Evolutionary conservation across 2,888 invertebrate genomes (phyloP).

Genomic region (Creontiades dilutus): DNA sequence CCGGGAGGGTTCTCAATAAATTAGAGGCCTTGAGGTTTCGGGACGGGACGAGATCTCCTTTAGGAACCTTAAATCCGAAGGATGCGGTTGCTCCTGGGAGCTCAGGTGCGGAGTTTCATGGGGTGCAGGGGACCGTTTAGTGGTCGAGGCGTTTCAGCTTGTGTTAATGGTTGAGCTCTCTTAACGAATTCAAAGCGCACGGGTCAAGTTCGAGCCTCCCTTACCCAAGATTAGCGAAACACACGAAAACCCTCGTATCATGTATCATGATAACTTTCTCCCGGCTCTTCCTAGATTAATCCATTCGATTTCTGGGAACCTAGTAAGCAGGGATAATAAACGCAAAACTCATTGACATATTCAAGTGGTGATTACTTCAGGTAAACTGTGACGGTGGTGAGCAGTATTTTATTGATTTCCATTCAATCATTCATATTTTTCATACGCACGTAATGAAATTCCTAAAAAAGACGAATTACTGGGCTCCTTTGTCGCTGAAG

Average conservation of each 20-base stretch:
- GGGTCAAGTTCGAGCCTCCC: conserved; percentile 48
- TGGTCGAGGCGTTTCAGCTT: conserved; percentile 29
- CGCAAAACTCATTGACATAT: too few relatives aligned
- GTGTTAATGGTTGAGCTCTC: conserved; percentile 45
- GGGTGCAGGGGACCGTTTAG: conserved; percentile 44
- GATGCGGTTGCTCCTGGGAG: conserved; percentile 19
- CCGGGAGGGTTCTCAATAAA: conserved; percentile 37
- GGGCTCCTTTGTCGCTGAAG: too few relatives aligned
- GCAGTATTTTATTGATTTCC: too few relatives aligned
- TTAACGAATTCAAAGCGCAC: conserved; percentile 52
- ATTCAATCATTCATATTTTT: too few relatives aligned
- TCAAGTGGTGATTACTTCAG: too few relatives aligned
- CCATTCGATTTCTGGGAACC: too few relatives aligned
- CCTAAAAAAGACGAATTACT: too few relatives aligned
- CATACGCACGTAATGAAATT: too few relatives aligned
- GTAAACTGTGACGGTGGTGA: too few relatives aligned
- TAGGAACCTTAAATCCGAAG: conserved; percentile 50
- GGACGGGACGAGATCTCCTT: conserved; percentile 44
- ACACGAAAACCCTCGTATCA: background rate
- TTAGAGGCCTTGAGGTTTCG: conserved; percentile 37
- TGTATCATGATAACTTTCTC: background rate
- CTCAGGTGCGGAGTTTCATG: conserved; percentile 55
- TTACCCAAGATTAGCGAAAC: background rate
- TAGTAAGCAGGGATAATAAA: too few relatives aligned
- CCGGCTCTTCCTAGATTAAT: too few relatives aligned